Evolutionary conservation across 2,113 vertebrate species (phyloP).

Genomic region (Ammodytes marinus): DNA sequence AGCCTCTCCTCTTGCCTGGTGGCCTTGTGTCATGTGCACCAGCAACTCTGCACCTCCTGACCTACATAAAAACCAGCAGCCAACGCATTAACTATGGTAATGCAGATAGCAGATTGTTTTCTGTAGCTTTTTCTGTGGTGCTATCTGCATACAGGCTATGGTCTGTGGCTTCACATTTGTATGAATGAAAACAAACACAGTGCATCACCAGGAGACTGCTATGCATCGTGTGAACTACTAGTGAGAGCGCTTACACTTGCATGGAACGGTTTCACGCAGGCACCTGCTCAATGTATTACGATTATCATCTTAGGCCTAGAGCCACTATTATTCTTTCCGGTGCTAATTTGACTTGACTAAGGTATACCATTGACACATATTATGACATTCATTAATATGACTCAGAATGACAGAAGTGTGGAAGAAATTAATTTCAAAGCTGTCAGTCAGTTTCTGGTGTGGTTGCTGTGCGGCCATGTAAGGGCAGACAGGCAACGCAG

Average conservation of each 20-base stretch:
- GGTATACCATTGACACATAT: slow-evolving; percentile 7
- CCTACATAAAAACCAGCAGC: slow-evolving; percentile 57
- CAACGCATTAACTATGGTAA: slow-evolving; percentile 20
- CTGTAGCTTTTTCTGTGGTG: slow-evolving; percentile 3
- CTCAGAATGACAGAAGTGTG: slow-evolving; percentile 19
- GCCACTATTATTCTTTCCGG: slow-evolving; percentile 5
- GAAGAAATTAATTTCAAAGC: slow-evolving; percentile 20
- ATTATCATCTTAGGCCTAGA: slow-evolving; percentile 8
- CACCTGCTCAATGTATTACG: slow-evolving; percentile 16
- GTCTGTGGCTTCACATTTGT: slow-evolving; percentile 33
- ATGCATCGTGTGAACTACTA: slow-evolving; percentile 19
- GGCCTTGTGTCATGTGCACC: slow-evolving; percentile 48
- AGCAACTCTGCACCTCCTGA: slow-evolving; percentile 61
- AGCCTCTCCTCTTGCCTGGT: slow-evolving; percentile 26
- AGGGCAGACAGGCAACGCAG: not conserved
- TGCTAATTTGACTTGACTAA: slow-evolving; percentile 18
- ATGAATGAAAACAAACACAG: slow-evolving; percentile 37
- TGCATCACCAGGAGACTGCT: slow-evolving; percentile 2
- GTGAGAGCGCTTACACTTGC: not conserved
- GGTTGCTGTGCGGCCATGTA: not conserved
- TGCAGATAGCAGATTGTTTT: slow-evolving; percentile 10
- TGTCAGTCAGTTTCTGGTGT: slow-evolving; percentile 57
- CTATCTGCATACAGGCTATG: not conserved
- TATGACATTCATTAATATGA: slow-evolving; percentile 18
- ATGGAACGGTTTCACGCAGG: slow-evolving; percentile 25